Base-by-base conservation (phyloP, 2,888 invertebrate genomes). In the Lissonota sp. region DNA sequence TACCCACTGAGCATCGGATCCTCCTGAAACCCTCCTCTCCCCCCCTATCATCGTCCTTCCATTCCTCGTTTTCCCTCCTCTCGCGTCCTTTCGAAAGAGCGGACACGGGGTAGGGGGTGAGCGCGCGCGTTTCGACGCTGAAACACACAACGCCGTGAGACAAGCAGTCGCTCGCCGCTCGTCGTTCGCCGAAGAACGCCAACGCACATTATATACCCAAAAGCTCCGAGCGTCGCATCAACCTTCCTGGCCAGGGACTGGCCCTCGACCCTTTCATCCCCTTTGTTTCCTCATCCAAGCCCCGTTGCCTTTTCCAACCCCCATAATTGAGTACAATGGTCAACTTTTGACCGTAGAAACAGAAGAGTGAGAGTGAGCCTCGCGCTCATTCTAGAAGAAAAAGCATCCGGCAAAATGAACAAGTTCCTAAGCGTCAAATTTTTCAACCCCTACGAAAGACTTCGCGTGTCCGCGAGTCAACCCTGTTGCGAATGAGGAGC, bases 101-200 rank as follows among this genome's bases (percentile, higher is more conserved):
- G 26, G 26, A 26, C 26, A 3, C 26, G 26, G 26, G 26, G 26
- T 1, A 26, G 26, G 26, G 26, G 26, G 26, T 2, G 26, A 26
- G 86, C 84, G 82, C 86, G 85, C 87, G 87, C 86, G 88, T 87
- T 88, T 86, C 87, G 86, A 84, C 83, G 85, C 74, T 88, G 86
- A 87, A 89, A 88, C n/a, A 88, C 86, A 87, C 87, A 84, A 87
- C 87, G 85, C 87, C 88, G n/a, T n/a, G 89, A 90, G 89, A 88
- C 91, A 84, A 85, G 83, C 88, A 92, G 92, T 92, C 92, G 92
- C 88, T 90, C 89, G 91, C 88, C 90, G 91, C 90, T 90, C 91
- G 91, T 78, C 78, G 85, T 88, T 91, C 89, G 88, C 88, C 91
- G 89, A 89, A 88, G 91, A 89, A 82, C 77, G 79, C 70, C 72